These are phyloP conservation scores for Sciaenops ocellatus DNA, from an alignment of 2,797 vertebrate species.

Conservation along the genomic window DNA sequence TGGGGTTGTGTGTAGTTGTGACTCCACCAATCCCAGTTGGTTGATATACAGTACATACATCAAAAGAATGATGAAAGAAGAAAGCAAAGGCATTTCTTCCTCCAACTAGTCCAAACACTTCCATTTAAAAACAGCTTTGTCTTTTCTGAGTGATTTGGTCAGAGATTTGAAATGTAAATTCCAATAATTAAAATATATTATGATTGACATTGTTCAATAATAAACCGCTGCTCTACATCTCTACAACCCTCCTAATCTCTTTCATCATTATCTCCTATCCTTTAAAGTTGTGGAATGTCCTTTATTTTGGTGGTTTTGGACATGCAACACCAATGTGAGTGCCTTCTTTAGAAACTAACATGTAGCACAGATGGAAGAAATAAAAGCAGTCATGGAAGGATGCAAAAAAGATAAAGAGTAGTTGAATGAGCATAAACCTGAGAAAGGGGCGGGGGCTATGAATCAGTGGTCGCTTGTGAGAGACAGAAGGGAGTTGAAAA, in stretches of 20 bases:
- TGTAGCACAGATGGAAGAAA: background rate
- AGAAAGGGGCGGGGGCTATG: background rate
- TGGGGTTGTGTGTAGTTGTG: conserved; percentile 36
- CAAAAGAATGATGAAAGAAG: conserved; percentile 43
- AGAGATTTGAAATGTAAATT: conserved; percentile 25
- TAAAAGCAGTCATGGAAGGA: background rate
- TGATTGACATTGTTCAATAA: background rate
- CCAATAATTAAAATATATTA: conserved; percentile 16
- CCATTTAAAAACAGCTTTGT: conserved; percentile 30
- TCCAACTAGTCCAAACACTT: conserved; percentile 34
- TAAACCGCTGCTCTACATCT: background rate
- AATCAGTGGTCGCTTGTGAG: conserved; percentile 16
- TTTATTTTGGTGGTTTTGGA: conserved; percentile 12
- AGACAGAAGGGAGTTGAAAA: conserved; percentile 34
- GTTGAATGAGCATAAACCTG: conserved; percentile 4
- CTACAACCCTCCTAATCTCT: background rate
- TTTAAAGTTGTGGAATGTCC: conserved; percentile 13
- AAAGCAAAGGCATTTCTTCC: conserved; percentile 1
- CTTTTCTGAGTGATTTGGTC: conserved; percentile 16
- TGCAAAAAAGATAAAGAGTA: conserved; percentile 25
- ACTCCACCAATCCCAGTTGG: conserved; percentile 44
- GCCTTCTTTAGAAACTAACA: background rate
- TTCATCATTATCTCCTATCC: conserved; percentile 18
- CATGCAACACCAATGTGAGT: conserved; percentile 2
- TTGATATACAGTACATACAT: conserved; percentile 35